Evolutionary conservation across 2,888 invertebrate species (phyloP), one percentile per base, ranked within the genome.

Genomic region (Lathronympha strigana): DNA sequence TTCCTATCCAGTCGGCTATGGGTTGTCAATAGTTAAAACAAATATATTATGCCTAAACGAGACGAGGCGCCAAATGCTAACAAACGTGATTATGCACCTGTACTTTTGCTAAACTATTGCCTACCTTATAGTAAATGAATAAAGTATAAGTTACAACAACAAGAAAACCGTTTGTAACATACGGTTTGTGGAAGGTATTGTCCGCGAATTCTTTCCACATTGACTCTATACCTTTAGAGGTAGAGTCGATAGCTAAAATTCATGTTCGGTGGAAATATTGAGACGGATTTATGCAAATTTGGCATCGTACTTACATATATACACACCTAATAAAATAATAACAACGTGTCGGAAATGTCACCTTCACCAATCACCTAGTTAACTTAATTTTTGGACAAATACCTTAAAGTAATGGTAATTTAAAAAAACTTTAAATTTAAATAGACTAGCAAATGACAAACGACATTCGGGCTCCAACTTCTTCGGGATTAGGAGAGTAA

Each of bases 21-120:
- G n/a, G n/a, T 58, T 64, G 58, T 47, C 25, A 64, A 64, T 53
- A 58, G 21, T 51, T 38, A 64, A 58, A 36, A 5, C 50, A 58
- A 64, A 47, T 33, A 64, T 15, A 28, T 28, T 38, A n/a, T 38
- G 15, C 5, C 40, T 33, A 3, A 58, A 33, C 54, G 4, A 64
- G 53, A 33, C 54, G 4, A 64, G 53, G 51, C 58, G 63, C 33
- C 43, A 51, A 57, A 38, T 11, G 43, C 36, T 45, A 50, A 64
- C 63, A 45, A 57, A 31, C 9, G 17, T 15, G 25, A 40, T 36
- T 43, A 40, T 43, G 17, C 19, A 21, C 17, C 1, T 17, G 17
- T 13, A 17, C 13, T 25, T 15, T 4, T 15, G 19, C 15, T 13
- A n/a, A 55, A 13, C 13, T 28, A 8, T 15, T 55, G 28, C 43